phyloP scores from a whole-genome alignment of 2,113 vertebrate genomes.

The Pomatostomus ruficeps region DNA sequence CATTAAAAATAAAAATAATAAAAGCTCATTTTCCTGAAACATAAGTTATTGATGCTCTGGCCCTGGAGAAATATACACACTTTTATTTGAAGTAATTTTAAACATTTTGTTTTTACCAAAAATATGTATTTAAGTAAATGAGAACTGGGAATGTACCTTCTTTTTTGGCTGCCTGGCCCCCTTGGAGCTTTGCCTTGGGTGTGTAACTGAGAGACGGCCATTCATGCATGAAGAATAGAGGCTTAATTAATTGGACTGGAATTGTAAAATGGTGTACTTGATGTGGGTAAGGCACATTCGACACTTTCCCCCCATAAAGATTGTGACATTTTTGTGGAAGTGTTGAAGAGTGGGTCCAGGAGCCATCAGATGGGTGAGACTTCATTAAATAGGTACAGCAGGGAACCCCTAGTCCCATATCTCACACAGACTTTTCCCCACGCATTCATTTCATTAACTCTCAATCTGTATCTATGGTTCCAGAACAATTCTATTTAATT shows the following conservation, averaged over 20 bases:
- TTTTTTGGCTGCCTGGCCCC: conserved; percentile 24
- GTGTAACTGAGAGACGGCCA: conserved; percentile 55
- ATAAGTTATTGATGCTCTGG: conserved; percentile 9
- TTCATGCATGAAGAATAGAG: conserved; percentile 62
- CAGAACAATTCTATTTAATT: conserved; percentile 67
- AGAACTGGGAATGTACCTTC: conserved; percentile 5
- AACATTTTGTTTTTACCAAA: conserved; percentile 29
- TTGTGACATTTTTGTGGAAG: conserved; percentile 69
- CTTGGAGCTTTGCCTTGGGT: conserved; percentile 53
- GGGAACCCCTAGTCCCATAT: conserved; percentile 41
- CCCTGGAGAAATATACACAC: conserved; percentile 18
- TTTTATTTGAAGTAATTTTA: not conserved
- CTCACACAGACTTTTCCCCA: conserved; percentile 6
- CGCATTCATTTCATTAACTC: conserved; percentile 46
- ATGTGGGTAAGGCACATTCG: conserved; percentile 64
- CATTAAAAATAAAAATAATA: conserved; percentile 44
- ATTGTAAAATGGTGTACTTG: conserved; percentile 67
- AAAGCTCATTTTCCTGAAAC: conserved; percentile 19
- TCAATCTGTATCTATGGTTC: conserved; percentile 49
- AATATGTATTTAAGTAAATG: conserved; percentile 25
- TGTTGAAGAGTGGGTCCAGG: conserved; percentile 61
- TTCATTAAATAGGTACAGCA: conserved; percentile 70
- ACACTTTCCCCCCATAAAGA: conserved; percentile 61
- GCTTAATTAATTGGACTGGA: conserved; percentile 69
- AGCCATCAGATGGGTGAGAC: conserved; percentile 65